Base-by-base conservation (phyloP, 2,888 invertebrate genomes). In the Epinotia nisella region DNA sequence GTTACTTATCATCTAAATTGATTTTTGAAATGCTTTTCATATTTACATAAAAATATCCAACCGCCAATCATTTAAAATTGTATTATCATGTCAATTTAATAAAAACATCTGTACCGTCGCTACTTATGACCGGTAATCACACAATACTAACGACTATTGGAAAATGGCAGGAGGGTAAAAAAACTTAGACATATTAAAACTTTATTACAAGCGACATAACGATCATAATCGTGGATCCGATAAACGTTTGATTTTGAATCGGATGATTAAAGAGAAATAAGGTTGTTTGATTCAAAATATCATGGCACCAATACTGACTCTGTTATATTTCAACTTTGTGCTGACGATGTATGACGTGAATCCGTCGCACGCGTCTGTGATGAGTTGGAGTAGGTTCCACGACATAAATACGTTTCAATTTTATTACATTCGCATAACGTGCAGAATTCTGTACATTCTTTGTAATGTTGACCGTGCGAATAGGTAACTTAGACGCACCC, bases 171-270 rank as follows among this genome's bases (percentile, higher is more conserved):
- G 49, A 62, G 62, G 49, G 24, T 9, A 62, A 9, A 5, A 5
- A 2, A 24, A 49, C 17, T 49, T 3, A n/a, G 19, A 13, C 13
- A 45, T 45, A 49, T 24, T 49, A 49, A 1, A 49, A 62, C 24
- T 49, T 61, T 17, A 49, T 24, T 61, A n/a, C 29, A 29, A 62
- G 3, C 49, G 17, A 24, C 49, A 17, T 49, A 29, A 29, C n/a
- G 49, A 45, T 10, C 61, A 61, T 49, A 62, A 62, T 60, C 19
- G 19, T 24, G 29, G n/a, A 24, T 45, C 61, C 45, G 45, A 45
- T 41, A 55, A 53, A 13, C 39, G 10, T 41, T 2, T 35, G 21
- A 17, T 24, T 45, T 13, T 67, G 45, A 29, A 49, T 58, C 13
- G 21, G 17, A n/a, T 29, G 45, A 58, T 49, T 17, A 35, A 19